phyloP scores from a whole-genome alignment of 2,888 invertebrate species.

The Agrochola lychnidis region DNA sequence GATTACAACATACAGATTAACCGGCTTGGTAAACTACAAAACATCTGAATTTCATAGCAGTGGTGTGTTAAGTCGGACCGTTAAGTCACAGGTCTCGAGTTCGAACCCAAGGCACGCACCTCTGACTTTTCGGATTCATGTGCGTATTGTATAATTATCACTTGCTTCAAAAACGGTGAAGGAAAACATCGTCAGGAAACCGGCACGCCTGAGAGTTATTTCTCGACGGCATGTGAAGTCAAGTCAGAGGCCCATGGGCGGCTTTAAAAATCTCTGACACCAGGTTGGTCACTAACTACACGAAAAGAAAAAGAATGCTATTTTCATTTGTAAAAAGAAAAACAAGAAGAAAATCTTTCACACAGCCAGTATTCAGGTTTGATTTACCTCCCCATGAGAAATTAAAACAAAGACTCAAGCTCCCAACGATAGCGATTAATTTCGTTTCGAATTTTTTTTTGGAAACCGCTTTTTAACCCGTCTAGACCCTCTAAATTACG shows the following conservation, averaged over 20 bases:
- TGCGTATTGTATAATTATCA: no score
- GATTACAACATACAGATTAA: background rate
- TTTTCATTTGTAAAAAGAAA: background rate
- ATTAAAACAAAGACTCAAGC: constrained; percentile 55
- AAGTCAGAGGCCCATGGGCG: no score
- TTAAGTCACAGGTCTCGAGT: no score
- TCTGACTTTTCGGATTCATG: no score
- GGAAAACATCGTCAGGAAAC: no score
- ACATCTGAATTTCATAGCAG: background rate
- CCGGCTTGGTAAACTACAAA: background rate
- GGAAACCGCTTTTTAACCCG: constrained; percentile 77
- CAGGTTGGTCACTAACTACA: no score
- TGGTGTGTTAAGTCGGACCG: no score
- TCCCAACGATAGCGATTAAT: constrained; percentile 73
- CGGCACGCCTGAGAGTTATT: no score
- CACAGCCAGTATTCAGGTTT: constrained; percentile 18
- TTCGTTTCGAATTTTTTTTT: constrained; percentile 62
- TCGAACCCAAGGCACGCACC: no score
- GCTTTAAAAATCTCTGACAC: no score
- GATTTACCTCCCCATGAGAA: constrained; percentile 47
- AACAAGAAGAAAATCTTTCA: constrained; percentile 30
- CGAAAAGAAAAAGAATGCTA: background rate
- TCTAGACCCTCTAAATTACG: constrained; percentile 88
- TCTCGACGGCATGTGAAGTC: no score
- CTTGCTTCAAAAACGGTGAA: no score